Evolutionary conservation across 2,113 vertebrate species (phyloP).

Genomic region (Phyllopteryx taeniolatus): DNA sequence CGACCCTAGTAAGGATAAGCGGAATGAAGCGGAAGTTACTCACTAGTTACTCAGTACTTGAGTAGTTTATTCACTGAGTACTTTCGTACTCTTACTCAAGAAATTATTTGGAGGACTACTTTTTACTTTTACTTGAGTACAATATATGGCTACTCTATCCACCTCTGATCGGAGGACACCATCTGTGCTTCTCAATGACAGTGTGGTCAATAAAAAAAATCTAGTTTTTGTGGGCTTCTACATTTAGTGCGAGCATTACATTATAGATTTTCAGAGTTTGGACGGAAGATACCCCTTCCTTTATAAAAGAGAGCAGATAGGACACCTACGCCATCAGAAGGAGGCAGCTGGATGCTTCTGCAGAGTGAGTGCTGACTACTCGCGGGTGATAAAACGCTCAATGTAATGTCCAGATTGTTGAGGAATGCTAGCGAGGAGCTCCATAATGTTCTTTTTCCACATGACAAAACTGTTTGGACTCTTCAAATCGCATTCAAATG

Average conservation of each 20-base stretch:
- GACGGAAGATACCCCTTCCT: not conserved
- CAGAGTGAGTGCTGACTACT: conserved; percentile 37
- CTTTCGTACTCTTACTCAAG: too few relatives aligned
- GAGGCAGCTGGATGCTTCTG: conserved; percentile 31
- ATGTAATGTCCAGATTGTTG: conserved; percentile 69
- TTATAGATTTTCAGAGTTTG: not conserved
- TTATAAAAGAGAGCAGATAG: not conserved
- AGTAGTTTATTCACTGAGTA: too few relatives aligned
- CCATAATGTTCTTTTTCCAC: conserved; percentile 64
- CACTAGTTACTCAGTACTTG: too few relatives aligned
- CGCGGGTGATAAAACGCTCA: conserved; percentile 60
- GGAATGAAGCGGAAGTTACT: too few relatives aligned
- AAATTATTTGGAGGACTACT: too few relatives aligned
- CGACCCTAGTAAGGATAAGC: too few relatives aligned
- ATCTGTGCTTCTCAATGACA: not conserved
- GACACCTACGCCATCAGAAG: conserved; percentile 15
- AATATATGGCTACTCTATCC: too few relatives aligned
- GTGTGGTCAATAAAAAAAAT: too few relatives aligned
- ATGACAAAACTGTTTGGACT: conserved; percentile 40
- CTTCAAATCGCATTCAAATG: conserved; percentile 55
- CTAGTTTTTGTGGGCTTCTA: not conserved
- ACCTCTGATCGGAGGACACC: too few relatives aligned
- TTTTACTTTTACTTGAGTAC: too few relatives aligned
- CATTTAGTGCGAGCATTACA: not conserved
- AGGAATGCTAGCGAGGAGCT: conserved; percentile 61